Conservation (phyloP, 1,140 invertebrate genomes). For the Drosophila athabasca region DNA sequence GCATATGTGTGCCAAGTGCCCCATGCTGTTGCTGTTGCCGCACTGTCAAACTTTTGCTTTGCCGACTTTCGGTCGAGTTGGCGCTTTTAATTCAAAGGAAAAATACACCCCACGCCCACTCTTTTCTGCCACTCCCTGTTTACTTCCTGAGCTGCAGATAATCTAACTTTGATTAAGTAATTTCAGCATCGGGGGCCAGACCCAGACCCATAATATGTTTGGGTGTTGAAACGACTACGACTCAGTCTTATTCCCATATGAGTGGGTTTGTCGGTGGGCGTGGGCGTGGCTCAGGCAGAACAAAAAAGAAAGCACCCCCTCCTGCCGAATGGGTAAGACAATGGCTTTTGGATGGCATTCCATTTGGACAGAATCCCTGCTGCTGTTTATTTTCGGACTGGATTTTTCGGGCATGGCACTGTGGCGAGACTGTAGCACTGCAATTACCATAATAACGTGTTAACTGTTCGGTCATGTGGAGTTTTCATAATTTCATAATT, state of each 20-base stretch:
- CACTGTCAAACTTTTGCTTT: conserved; percentile 62
- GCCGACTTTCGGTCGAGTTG: conserved; percentile 62
- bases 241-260: conserved; percentile 71
- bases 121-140: conserved; percentile 30
- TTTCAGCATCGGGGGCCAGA: conserved; percentile 44
- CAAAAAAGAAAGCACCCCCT: conserved; percentile 20
- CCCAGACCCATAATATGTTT: conserved; percentile 62
- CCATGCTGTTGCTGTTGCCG: conserved; percentile 51
- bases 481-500: conserved; percentile 20
- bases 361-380: conserved; percentile 22
- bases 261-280: conserved; percentile 19
- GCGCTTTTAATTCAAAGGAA: conserved; percentile 79
- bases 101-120: conserved; percentile 40
- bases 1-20: conserved; percentile 70
- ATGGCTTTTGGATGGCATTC: conserved; percentile 7
- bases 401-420: conserved; percentile 11
- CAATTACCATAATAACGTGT: conserved; percentile 56
- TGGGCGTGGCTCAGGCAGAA: conserved; percentile 11
- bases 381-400: conserved; percentile 29
- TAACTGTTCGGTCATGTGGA: conserved; percentile 45
- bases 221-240: conserved; percentile 69
- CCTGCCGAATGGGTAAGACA: conserved; percentile 37
- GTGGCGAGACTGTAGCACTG: conserved; percentile 12
- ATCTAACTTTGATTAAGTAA: conserved; percentile 82
- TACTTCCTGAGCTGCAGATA: conserved; percentile 64